Base-by-base conservation (phyloP, 2,113 vertebrate genomes). In the Syrrhaptes paradoxus region DNA sequence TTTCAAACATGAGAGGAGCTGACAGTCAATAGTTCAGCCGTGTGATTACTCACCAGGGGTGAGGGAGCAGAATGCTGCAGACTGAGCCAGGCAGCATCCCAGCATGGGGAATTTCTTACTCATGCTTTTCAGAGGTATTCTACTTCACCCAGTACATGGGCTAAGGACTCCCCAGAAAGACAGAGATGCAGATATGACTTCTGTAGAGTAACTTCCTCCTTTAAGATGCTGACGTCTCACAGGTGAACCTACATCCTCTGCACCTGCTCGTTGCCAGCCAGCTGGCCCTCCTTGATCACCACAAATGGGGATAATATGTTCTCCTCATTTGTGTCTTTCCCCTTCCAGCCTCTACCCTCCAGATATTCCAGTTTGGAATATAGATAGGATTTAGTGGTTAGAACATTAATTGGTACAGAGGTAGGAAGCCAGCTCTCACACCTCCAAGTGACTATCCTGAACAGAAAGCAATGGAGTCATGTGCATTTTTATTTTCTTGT, bases 51-150 rank as follows among this genome's bases (percentile, higher is more conserved):
- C 45, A 17, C 15, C 6, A 29, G 7, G 3, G 26, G 4, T 4
- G 19, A 4, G 0, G 55, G 29, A 85, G 13, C 13, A 0, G 0
- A 80, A 51, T 13, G 29, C 29, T 26, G 7, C 55, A 48, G 51
- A 7, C 7, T 38, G 43, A 67, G 51, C 29, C 7, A 1, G 66
- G 36, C 36, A 86, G n/a, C 25, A 48, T 6, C 36, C 20, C 15
- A 9, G 36, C 15, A 77, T 32, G 20, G 12, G n/a, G 17, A 84
- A 66, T 55, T 81, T 71, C 67, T 80, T 26, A 21, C 24, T 41
- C 5, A 3, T 0, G 1, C 10, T 28, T 96, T 66, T 63, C 78
- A 61, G 32, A 83, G 29, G 3, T 62, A 11, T 67, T 63, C 48
- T 26, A n/a, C 38, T 83, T 70, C 43, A 22, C 4, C 18, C 32